A percentile compares a stretch with the other conserved stretches of the same genome.
Evolutionary conservation across 64 coral and sea anemone species (phyloP).

Genomic region (Porites lutea): DNA sequence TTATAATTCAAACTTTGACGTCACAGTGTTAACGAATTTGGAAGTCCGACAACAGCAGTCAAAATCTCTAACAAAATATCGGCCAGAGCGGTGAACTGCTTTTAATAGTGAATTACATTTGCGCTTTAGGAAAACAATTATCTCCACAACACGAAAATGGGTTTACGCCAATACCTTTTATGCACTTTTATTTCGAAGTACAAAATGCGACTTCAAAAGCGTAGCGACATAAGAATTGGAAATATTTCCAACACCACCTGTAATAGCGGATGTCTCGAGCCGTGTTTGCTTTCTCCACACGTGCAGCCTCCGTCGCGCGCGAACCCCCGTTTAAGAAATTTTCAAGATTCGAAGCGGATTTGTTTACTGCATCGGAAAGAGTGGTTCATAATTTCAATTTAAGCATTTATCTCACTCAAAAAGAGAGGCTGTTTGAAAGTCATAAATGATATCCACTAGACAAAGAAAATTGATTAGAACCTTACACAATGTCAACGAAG

Average conservation of each 20-base stretch:
- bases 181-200: neutral
- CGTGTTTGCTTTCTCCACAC: slow-evolving; percentile 1
- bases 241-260: slow-evolving; percentile 25
- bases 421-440: slow-evolving; percentile 39
- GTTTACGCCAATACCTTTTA: neutral
- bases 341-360: neutral
- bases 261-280: neutral
- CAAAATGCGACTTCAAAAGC: slow-evolving; percentile 9
- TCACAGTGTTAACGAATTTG: neutral
- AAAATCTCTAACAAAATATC: neutral
- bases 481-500: slow-evolving; percentile 22
- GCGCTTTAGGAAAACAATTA: slow-evolving; percentile 24
- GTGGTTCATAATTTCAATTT: slow-evolving; percentile 41
- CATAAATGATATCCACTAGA: slow-evolving; percentile 25
- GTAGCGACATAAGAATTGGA: slow-evolving; percentile 38
- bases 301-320: slow-evolving; percentile 27
- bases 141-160: neutral
- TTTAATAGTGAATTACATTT: slow-evolving; percentile 2
- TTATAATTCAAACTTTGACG: neutral
- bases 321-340: slow-evolving; percentile 8
- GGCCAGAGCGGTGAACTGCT: neutral
- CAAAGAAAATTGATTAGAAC: slow-evolving; percentile 17
- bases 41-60: neutral
- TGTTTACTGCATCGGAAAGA: slow-evolving; percentile 28
- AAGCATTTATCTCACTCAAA: slow-evolving; percentile 25